Conservation (phyloP, 2,113 vertebrate genomes). For the Oxyura jamaicensis region DNA sequence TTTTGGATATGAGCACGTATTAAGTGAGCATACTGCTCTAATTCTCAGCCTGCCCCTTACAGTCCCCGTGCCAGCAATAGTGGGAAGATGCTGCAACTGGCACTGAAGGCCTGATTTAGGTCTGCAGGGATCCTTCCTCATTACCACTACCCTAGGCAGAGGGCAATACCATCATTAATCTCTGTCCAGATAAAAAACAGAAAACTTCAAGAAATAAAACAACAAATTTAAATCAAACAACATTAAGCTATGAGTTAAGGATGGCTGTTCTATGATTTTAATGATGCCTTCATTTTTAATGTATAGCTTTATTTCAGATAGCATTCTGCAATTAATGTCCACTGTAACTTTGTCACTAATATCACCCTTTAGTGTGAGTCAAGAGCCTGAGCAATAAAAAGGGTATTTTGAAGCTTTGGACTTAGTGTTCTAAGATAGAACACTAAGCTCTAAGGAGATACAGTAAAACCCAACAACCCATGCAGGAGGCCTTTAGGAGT, state of each 20-base stretch:
- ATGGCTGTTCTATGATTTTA: background rate
- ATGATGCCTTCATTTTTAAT: background rate
- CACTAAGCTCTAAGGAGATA: background rate
- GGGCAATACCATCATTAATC: background rate
- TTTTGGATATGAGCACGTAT: background rate
- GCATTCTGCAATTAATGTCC: background rate
- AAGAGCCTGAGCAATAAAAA: background rate
- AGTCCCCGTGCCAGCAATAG: rapidly evolving
- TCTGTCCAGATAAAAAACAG: background rate
- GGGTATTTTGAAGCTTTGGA: background rate
- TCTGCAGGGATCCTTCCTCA: background rate
- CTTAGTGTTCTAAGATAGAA: background rate
- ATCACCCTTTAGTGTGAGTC: background rate
- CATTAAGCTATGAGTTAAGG: background rate
- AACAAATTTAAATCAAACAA: background rate
- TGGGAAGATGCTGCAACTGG: background rate
- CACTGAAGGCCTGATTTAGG: background rate
- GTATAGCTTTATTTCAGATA: background rate
- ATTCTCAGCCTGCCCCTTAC: background rate
- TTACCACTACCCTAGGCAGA: background rate
- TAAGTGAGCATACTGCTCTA: too few species aligned
- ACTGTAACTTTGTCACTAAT: background rate
- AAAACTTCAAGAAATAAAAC: background rate
- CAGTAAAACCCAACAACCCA: background rate
- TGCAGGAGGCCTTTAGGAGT: background rate